Conservation (phyloP, 2,888 invertebrate species). For the Hylaea fasciaria region DNA sequence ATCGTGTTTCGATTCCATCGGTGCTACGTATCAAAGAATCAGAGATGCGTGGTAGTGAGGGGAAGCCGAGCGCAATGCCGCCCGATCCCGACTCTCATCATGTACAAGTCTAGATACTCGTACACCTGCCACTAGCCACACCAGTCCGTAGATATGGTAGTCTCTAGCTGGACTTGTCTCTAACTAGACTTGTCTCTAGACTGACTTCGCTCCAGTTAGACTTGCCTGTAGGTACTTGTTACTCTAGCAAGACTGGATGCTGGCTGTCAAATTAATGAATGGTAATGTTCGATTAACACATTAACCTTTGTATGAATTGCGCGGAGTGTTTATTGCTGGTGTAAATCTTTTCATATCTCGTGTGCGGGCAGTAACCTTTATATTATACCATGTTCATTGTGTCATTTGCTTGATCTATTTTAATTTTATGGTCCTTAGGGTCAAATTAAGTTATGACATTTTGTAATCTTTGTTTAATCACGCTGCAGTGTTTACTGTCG, state of each 20-base stretch:
- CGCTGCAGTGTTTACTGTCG: too few species aligned
- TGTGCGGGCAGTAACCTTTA: slow-evolving; percentile 1
- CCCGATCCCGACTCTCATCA: slow-evolving; percentile 33
- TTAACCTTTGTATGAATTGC: slow-evolving; percentile 24
- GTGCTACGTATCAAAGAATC: slow-evolving; percentile 83
- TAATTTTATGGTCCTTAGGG: too few species aligned
- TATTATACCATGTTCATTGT: slow-evolving; percentile 8
- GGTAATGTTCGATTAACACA: slow-evolving; percentile 27
- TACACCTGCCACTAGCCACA: slow-evolving; percentile 22
- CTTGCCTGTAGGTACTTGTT: background rate
- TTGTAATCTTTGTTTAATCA: too few species aligned
- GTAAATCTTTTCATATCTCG: slow-evolving; percentile 7
- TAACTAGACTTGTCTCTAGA: background rate
- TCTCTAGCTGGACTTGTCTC: slow-evolving; percentile 9
- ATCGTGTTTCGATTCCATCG: slow-evolving; percentile 84
- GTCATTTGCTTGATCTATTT: background rate
- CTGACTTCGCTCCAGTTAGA: background rate
- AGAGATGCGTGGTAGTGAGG: slow-evolving; percentile 68
- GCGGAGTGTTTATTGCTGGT: slow-evolving; percentile 6
- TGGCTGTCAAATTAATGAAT: slow-evolving; percentile 23
- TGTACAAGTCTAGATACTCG: slow-evolving; percentile 27
- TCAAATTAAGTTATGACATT: too few species aligned
- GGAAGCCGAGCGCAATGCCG: slow-evolving; percentile 71
- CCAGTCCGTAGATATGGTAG: background rate
- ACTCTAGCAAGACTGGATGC: background rate